Evolutionary conservation across 2,888 invertebrate genomes (phyloP), one percentile per base, ranked within the genome.

Genomic region (Dryococelus australis): DNA sequence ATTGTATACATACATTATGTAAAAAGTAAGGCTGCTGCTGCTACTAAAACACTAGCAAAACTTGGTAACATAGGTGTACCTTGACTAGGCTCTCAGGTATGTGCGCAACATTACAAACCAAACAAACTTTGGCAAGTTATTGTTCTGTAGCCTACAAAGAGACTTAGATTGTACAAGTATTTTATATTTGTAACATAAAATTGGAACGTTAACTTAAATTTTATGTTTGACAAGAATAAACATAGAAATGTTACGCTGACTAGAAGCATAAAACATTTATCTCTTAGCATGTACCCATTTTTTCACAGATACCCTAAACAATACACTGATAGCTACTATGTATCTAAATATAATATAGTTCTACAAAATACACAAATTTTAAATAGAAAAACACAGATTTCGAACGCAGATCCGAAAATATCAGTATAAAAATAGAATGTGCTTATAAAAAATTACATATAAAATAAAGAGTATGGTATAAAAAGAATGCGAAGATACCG

Each of bases 401-500:
- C 47, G 47, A 16, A 47, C 8, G 65, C 4, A 16, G n/a, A 65
- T 65, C 20, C n/a, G 65, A 65, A 65, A 65, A 65, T 65, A 65
- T 65, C 20, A 65, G 65, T 65, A 65, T 65, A 65, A 65, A 65
- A 65, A 65, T 65, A 65, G 65, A 65, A 65, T 65, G n/a, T 65
- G 65, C 16, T 65, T 35, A n/a, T 65, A 12, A 65, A 65, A 65
- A 65, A 65, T 65, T 8, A 65, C 24, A 65, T 65, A 65, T 65
- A 65, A 65, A 65, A 65, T 65, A 65, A 20, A 16, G 65, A 20
- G 24, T 65, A 65, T 65, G n/a, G 1, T 65, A 65, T 65, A 65
- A 65, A 65, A 65, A 65, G 65, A n/a, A 65, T 24, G 24, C n/a
- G 10, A 9, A 9, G 65, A 65, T 24, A 65, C 65, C 10, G 65